Evolutionary conservation across 2,888 invertebrate genomes (phyloP).

Genomic region (Oscheius onirici): DNA sequence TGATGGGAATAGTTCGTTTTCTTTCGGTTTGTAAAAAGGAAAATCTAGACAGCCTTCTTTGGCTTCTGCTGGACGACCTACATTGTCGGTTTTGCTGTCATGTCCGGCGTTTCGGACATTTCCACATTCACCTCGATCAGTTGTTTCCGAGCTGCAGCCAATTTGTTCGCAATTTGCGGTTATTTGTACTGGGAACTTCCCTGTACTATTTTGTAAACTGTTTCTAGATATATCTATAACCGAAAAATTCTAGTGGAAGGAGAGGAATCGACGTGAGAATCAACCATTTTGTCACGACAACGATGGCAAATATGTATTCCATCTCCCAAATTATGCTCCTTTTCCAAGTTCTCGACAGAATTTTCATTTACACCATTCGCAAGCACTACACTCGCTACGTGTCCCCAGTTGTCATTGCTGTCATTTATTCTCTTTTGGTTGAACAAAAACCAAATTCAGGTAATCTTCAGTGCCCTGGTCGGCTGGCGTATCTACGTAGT

Average conservation of each 20-base stretch:
- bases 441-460: too few relatives aligned
- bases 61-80: slow-evolving; percentile 3
- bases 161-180: slow-evolving; percentile 13
- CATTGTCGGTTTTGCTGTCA: background rate
- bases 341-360: background rate
- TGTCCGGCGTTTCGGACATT: background rate
- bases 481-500: slow-evolving; percentile 1
- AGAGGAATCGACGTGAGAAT: background rate
- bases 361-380: background rate
- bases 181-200: slow-evolving; percentile 8
- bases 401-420: background rate
- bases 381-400: background rate
- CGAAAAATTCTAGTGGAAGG: background rate
- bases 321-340: background rate
- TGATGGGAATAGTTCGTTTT: slow-evolving; percentile 4
- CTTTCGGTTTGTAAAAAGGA: background rate
- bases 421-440: too few relatives aligned
- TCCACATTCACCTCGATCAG: background rate
- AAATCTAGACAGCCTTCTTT: background rate
- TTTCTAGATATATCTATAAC: background rate
- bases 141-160: background rate
- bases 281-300: slow-evolving; percentile 4
- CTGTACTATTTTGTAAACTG: background rate
- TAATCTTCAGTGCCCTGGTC: background rate
- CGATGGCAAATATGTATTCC: slow-evolving; percentile 14